Evolutionary conservation across 1,140 invertebrate genomes (phyloP), one percentile per base, ranked within the genome.

Genomic region (Sinonovacula constricta): DNA sequence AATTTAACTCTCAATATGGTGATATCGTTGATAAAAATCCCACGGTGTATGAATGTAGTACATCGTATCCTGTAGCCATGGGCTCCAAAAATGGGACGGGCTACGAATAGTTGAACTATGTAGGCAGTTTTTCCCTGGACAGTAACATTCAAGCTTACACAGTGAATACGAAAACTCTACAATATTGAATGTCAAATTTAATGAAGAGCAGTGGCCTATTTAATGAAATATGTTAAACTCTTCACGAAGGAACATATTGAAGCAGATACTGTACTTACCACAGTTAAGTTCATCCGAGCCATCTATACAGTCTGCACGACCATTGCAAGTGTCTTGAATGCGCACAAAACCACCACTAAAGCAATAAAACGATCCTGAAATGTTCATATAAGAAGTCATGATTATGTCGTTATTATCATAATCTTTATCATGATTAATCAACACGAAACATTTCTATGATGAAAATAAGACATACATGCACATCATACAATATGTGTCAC

Each of bases 281-380:
- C 82, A 84, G 34, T 80, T 70, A 5, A 80, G 26, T 65, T 84
- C 87, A 80, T 99, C 98, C 85, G 97, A 96, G 84, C 97, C 96
- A 89, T 99, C 98, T 88, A 97, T 97, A 90, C 98, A 99, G 89
- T 99, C 98, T 88, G 98, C 97, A 85, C 98, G 97, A 91, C 92
- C 92, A 90, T 99, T 98, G 87, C 97, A 98, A 0, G 96, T 94
- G 96, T 96, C 98, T 3, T 95, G 95, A 80, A 95, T 94, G 0
- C 97, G 97, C 69, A 99, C 98, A 89, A 98, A 99, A 84, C 98
- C 96, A 0, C 97, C 97, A 0, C 85, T 86, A 10, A 51, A 69
- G 66, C 88, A 89, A n/a, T 78, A 74, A 28, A 80, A 81, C 51
- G 15, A 59, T 18, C 26, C 72, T 81, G 60, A 30, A 74, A 74